Conservation (phyloP, 1,140 invertebrate genomes). For the Amphibalanus amphitrite region DNA sequence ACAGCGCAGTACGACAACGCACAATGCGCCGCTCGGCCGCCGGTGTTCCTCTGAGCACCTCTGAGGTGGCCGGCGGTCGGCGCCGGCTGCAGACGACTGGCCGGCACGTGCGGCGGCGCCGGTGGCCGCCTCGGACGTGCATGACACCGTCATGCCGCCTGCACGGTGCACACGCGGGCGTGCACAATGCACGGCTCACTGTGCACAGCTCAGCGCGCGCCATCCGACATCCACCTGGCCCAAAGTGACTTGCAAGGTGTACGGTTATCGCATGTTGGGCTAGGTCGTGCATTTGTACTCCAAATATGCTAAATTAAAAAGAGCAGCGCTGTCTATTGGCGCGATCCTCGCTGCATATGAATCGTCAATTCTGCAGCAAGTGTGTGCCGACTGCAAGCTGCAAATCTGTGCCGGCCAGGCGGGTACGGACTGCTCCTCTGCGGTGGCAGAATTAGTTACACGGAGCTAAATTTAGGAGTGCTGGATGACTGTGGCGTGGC, state of each 20-base stretch:
- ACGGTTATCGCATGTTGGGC: neutral
- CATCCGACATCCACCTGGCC: conserved; percentile 16
- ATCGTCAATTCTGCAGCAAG: conserved; percentile 1
- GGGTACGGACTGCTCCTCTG: neutral
- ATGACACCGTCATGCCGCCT: too few species aligned
- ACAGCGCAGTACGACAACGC: too few species aligned
- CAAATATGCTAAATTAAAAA: conserved; percentile 2
- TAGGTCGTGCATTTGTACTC: neutral
- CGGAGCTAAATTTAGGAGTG: neutral
- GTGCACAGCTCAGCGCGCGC: too few species aligned
- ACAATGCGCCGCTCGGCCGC: too few species aligned
- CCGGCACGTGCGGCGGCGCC: too few species aligned
- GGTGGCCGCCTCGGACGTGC: too few species aligned
- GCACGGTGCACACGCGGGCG: too few species aligned
- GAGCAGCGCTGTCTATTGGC: neutral
- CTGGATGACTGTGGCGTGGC: neutral
- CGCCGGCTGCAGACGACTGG: too few species aligned
- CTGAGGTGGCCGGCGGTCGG: too few species aligned
- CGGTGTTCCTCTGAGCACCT: too few species aligned
- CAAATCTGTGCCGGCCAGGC: conserved; percentile 11
- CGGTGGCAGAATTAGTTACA: neutral
- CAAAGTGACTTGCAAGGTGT: conserved; percentile 13
- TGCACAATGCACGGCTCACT: too few species aligned
- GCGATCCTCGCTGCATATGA: neutral
- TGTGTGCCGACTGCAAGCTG: conserved; percentile 2